phyloP scores from a whole-genome alignment of 2,888 invertebrate species.

The Eupsilia transversa region DNA sequence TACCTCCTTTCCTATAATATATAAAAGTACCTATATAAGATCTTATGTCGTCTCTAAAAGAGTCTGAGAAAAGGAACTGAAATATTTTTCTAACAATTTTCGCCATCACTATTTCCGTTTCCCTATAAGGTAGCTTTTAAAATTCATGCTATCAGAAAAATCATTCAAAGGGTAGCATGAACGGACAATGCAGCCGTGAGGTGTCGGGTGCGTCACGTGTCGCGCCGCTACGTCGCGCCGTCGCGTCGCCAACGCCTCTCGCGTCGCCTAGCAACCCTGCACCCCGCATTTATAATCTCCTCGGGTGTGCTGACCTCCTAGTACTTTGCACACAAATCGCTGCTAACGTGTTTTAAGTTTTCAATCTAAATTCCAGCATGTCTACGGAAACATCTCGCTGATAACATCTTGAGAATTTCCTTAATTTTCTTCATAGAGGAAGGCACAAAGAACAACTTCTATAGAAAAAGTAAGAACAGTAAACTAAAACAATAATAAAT shows the following conservation, averaged over 20 bases:
- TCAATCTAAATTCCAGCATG: constrained; percentile 59
- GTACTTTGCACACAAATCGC: constrained; percentile 69
- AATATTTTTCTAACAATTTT: background rate
- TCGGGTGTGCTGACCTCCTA: constrained; percentile 77
- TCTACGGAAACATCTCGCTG: constrained; percentile 35
- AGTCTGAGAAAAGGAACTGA: background rate
- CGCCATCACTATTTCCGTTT: background rate
- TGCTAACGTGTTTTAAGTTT: constrained; percentile 55
- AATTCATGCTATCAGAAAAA: constrained; percentile 17
- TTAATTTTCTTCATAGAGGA: constrained; percentile 23
- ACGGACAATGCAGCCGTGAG: constrained; percentile 44
- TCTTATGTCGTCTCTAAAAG: background rate
- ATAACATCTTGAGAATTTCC: constrained; percentile 42
- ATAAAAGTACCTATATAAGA: background rate
- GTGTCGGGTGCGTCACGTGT: constrained; percentile 76
- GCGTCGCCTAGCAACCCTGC: constrained; percentile 75
- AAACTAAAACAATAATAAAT: constrained; percentile 43
- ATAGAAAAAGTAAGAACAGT: constrained; percentile 19
- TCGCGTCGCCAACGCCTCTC: constrained; percentile 73
- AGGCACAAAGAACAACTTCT: constrained; percentile 12
- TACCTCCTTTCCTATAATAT: background rate
- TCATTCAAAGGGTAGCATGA: constrained; percentile 18
- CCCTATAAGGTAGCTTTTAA: background rate
- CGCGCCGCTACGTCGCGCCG: constrained; percentile 80
- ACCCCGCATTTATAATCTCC: constrained; percentile 73